Base-by-base conservation (phyloP, 2,888 invertebrate genomes). In the Lacanobia wlatinum region DNA sequence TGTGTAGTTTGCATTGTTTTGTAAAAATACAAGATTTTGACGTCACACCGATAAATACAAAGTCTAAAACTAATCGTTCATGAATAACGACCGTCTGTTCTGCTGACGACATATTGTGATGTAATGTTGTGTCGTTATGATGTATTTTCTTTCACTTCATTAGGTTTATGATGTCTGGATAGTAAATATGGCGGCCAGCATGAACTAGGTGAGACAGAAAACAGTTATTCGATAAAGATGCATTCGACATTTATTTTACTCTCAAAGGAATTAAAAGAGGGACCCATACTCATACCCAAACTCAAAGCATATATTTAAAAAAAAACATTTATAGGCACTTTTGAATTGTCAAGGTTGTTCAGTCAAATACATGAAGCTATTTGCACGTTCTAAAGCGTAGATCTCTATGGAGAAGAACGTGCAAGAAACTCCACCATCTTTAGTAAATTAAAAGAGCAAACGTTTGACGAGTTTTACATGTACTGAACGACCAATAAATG, bases 21-120 rank as follows among this genome's bases (percentile, higher is more conserved):
- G 23, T 18, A 34, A 6, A 5, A 16, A 52, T 12, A 16, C 9
- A 34, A 21, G 0, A 73, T 34, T 59, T 43, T 12, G 1, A 56
- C 34, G 18, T 48, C 5, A 9, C 7, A 5, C 34, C 50, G 10
- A 50, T 43, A 64, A 56, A 56, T 64, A 14, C 53, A 16, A 48
- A 16, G 48, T 28, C 66, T 63, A 16, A 67, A 76, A 8, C 28
- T 28, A 77, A 77, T 60, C 60, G 40, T 21, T 40, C 59, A 52
- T 63, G 23, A 66, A 46, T 82, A 50, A 84, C 70, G 69, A 58
- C 48, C 5, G 34, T 34, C 16, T 55, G n/a, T 70, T 72, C 38
- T 78, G 75, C 83, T 84, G 85, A 84, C 83, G 56, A 75, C 63
- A 69, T 66, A 56, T 66, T 50, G 28, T 78, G 9, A 21, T 34